A percentile compares a stretch with the other conserved stretches of the same genome.
Evolutionary conservation across 1,140 invertebrate genomes (phyloP).

Genomic region (Helicoverpa zea): DNA sequence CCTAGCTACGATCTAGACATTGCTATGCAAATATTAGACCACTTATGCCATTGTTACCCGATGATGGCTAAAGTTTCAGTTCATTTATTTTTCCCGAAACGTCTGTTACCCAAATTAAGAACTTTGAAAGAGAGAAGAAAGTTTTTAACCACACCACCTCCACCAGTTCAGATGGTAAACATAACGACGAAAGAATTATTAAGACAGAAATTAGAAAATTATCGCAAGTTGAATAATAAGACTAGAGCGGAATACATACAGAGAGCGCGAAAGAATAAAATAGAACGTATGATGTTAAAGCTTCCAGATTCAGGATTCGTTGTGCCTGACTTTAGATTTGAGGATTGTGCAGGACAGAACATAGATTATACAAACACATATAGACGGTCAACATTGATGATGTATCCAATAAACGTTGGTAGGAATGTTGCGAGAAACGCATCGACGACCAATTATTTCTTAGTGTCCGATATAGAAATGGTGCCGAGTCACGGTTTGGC

Average conservation of each 20-base stretch:
- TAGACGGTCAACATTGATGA: constrained; percentile 85
- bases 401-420: constrained; percentile 93
- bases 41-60: constrained; percentile 89
- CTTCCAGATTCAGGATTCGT: constrained; percentile 51
- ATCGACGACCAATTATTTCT: constrained; percentile 89
- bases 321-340: constrained; percentile 68
- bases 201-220: constrained; percentile 71
- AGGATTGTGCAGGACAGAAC: constrained; percentile 78
- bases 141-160: constrained; percentile 55
- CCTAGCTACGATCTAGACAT: constrained; percentile 89
- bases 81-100: constrained; percentile 89
- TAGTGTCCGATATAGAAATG: constrained; percentile 93
- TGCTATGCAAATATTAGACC: constrained; percentile 88
- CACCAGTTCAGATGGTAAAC: constrained; percentile 61
- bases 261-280: constrained; percentile 75
- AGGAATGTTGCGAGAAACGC: constrained; percentile 90
- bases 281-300: constrained; percentile 74
- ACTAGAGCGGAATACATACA: constrained; percentile 75
- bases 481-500: constrained; percentile 90
- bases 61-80: constrained; percentile 91
- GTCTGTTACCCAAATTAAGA: constrained; percentile 66
- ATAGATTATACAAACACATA: constrained; percentile 82
- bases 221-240: constrained; percentile 71
- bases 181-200: constrained; percentile 65
- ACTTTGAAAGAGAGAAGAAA: constrained; percentile 52